Conservation (phyloP, 2,797 vertebrate species). For the Yasuhikotakia modesta region DNA sequence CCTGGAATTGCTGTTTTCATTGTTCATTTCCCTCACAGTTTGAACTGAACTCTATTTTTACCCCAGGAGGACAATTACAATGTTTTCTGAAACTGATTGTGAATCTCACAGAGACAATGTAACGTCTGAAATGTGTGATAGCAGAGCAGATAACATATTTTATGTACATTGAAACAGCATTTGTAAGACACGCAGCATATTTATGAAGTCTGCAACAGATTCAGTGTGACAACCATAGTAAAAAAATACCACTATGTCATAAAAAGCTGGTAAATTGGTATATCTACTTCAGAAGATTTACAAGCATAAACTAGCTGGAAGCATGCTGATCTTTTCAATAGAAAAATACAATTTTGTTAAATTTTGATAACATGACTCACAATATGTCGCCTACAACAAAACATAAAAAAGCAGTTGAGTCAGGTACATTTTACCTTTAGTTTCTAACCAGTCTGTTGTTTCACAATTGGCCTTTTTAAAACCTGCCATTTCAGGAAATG, state of each 20-base stretch:
- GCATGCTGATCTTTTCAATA: too few relatives aligned
- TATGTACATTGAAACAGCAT: too few relatives aligned
- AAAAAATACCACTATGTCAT: too few relatives aligned
- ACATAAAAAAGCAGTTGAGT: slow-evolving; percentile 1
- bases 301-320: too few relatives aligned
- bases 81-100: not conserved
- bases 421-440: slow-evolving; percentile 42
- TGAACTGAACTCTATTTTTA: slow-evolving; percentile 23
- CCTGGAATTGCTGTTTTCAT: slow-evolving; percentile 14
- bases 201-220: too few relatives aligned
- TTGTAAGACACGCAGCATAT: too few relatives aligned
- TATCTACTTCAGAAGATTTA: too few relatives aligned
- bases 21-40: slow-evolving; percentile 37
- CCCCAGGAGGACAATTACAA: not conserved
- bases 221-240: too few relatives aligned
- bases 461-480: slow-evolving; percentile 35
- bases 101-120: not conserved
- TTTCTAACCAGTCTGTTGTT: slow-evolving; percentile 36
- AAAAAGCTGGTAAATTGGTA: too few relatives aligned
- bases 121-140: not conserved
- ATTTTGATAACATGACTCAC: slow-evolving; percentile 22
- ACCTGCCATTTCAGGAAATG: slow-evolving; percentile 48
- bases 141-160: too few relatives aligned
- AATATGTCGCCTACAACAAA: slow-evolving; percentile 13
- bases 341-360: not conserved